A percentile compares a stretch with the other conserved stretches of the same genome.
phyloP scores from a whole-genome alignment of 1,140 invertebrate genomes.

The Lordiphosa clarofinis region DNA sequence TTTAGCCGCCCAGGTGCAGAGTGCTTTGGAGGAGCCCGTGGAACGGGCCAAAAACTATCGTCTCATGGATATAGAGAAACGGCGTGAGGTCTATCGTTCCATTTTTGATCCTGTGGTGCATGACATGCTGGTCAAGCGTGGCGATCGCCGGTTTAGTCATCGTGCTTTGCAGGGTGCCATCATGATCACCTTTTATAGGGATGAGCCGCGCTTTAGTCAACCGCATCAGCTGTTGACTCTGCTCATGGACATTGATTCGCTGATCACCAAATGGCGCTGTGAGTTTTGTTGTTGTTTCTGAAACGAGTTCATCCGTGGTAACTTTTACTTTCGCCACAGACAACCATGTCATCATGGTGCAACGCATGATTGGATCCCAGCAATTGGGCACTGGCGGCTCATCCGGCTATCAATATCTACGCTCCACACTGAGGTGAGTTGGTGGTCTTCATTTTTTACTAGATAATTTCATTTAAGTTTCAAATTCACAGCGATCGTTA shows the following conservation, averaged over 20 bases:
- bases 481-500: conserved; percentile 89
- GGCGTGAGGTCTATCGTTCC: conserved; percentile 91
- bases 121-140: conserved; percentile 88
- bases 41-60: conserved; percentile 83
- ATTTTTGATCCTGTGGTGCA: conserved; percentile 93
- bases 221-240: conserved; percentile 96
- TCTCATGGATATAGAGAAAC: conserved; percentile 87
- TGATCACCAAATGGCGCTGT: conserved; percentile 99
- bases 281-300: no score
- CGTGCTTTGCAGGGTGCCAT: conserved; percentile 96
- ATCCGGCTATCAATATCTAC: conserved; percentile 98
- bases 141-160: conserved; percentile 94
- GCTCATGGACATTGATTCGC: conserved; percentile 98
- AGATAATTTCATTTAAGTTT: background rate
- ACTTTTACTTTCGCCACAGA: conserved; percentile 83
- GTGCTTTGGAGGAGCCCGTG: conserved; percentile 80
- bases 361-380: conserved; percentile 98
- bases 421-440: conserved; percentile 95
- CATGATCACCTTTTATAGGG: conserved; percentile 98
- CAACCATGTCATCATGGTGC: conserved; percentile 99
- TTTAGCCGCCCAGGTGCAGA: conserved; percentile 84
- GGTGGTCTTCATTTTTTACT: background rate
- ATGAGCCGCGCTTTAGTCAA: conserved; percentile 97
- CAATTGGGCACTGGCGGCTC: conserved; percentile 98
- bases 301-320: no score